A percentile compares a stretch with the other conserved stretches of the same genome.
These are phyloP conservation scores for Mormyrus iriodes DNA, from an alignment of 2,113 vertebrate species.

Conservation along the genomic window DNA sequence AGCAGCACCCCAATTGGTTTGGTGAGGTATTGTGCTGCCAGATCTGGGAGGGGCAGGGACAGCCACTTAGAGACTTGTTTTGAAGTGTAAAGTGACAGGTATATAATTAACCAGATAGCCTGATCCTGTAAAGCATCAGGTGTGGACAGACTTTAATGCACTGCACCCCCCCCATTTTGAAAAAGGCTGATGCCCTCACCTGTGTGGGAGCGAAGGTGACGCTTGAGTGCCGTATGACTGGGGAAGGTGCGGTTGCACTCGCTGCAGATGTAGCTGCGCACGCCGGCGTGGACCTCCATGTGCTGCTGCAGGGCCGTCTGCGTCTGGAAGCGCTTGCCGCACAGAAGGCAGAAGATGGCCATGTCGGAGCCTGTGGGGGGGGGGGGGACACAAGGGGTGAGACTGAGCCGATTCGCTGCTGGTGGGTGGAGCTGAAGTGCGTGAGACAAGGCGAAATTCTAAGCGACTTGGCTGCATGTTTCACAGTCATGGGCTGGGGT, in stretches of 20 bases:
- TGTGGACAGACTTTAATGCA: neutral
- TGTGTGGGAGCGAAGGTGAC: conserved; percentile 96
- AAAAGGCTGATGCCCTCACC: conserved; percentile 56
- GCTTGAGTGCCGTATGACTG: conserved; percentile 96
- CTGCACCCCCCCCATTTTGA: neutral
- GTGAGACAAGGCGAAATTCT: neutral
- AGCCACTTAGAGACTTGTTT: too few relatives aligned
- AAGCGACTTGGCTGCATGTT: neutral
- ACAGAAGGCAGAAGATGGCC: conserved; percentile 97
- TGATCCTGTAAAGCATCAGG: neutral
- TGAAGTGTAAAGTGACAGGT: too few relatives aligned
- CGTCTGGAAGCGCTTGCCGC: conserved; percentile 93
- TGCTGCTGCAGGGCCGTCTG: conserved; percentile 94
- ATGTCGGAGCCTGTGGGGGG: conserved; percentile 79
- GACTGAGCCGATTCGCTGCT: neutral
- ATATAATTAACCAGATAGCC: neutral
- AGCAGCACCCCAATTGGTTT: neutral
- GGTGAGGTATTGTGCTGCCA: too few relatives aligned
- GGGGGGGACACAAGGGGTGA: neutral
- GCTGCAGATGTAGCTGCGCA: conserved; percentile 96
- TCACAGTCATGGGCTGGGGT: neutral
- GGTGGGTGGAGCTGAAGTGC: neutral
- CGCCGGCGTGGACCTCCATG: conserved; percentile 97
- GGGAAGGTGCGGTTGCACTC: conserved; percentile 98
- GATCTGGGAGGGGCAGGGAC: too few relatives aligned